A percentile compares a stretch with the other conserved stretches of the same genome.
Evolutionary conservation across 2,797 vertebrate genomes (phyloP).

Genomic region (Brotula barbata): DNA sequence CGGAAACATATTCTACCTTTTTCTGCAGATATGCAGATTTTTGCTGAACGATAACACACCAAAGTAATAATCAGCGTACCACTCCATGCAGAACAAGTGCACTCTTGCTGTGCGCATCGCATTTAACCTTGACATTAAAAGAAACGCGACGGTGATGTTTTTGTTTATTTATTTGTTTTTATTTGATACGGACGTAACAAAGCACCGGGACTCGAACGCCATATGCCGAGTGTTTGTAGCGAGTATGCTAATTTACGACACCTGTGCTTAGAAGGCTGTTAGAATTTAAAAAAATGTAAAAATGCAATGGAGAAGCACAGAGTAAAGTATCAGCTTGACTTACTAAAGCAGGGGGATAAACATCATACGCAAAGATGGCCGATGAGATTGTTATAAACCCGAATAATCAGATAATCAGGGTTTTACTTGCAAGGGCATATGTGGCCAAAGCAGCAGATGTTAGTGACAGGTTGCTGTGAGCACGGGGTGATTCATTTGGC

Average conservation of each 20-base stretch:
- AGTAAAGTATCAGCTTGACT: not conserved
- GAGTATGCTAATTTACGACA: no score
- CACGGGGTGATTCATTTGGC: constrained; percentile 72
- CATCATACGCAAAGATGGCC: no score
- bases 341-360: no score
- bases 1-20: constrained; percentile 45
- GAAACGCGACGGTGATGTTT: constrained; percentile 17
- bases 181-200: constrained; percentile 11
- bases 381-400: constrained; percentile 12
- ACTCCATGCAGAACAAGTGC: constrained; percentile 16
- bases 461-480: constrained; percentile 72
- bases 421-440: constrained; percentile 42
- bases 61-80: constrained; percentile 3
- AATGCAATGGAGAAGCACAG: no score
- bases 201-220: not conserved
- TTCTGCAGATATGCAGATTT: constrained; percentile 42
- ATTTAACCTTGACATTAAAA: constrained; percentile 31
- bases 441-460: constrained; percentile 74
- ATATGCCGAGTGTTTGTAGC: no score
- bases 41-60: constrained; percentile 39
- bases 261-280: no score
- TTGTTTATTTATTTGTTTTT: constrained; percentile 17
- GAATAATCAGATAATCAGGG: constrained; percentile 12
- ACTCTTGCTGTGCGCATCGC: constrained; percentile 21
- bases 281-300: no score